A percentile compares a stretch with the other conserved stretches of the same genome.
These are phyloP conservation scores for Cephus sareptanus DNA, from an alignment of 2,888 invertebrate species.

Conservation along the genomic window DNA sequence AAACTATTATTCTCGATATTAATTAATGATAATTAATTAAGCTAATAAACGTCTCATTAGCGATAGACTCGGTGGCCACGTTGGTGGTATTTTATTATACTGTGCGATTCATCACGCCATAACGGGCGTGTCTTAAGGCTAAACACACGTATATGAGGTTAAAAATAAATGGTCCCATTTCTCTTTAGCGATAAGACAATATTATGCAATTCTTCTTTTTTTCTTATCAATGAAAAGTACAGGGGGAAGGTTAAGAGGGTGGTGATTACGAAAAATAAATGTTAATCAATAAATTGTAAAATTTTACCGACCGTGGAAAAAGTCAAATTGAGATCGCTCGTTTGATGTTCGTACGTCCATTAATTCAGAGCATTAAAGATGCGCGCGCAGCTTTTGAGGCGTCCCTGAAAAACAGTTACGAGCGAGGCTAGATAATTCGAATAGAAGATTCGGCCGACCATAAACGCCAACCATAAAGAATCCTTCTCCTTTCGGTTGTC, in stretches of 20 bases:
- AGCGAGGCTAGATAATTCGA: background rate
- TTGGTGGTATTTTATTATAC: slow-evolving; percentile 26
- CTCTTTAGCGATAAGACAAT: background rate
- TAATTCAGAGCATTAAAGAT: background rate
- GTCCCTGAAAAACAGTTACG: background rate
- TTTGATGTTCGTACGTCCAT: background rate
- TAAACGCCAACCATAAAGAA: slow-evolving; percentile 4
- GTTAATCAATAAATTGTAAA: background rate
- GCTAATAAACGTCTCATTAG: slow-evolving; percentile 32
- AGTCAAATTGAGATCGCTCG: background rate
- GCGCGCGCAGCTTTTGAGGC: background rate
- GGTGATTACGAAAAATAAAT: background rate
- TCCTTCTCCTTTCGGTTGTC: slow-evolving; percentile 1
- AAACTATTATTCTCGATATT: slow-evolving; percentile 32
- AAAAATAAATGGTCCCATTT: background rate
- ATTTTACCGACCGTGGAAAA: background rate
- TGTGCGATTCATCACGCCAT: background rate
- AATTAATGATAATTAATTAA: slow-evolving; percentile 50
- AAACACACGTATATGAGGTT: background rate
- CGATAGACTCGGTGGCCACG: slow-evolving; percentile 13
- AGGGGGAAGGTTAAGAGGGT: background rate
- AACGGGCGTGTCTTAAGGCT: background rate
- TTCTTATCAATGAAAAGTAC: background rate
- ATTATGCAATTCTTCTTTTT: background rate
- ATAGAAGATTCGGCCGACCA: background rate